Evolutionary conservation across 2,797 vertebrate genomes (phyloP), one percentile per base, ranked within the genome.

Genomic region (Glyptemys insculpta): DNA sequence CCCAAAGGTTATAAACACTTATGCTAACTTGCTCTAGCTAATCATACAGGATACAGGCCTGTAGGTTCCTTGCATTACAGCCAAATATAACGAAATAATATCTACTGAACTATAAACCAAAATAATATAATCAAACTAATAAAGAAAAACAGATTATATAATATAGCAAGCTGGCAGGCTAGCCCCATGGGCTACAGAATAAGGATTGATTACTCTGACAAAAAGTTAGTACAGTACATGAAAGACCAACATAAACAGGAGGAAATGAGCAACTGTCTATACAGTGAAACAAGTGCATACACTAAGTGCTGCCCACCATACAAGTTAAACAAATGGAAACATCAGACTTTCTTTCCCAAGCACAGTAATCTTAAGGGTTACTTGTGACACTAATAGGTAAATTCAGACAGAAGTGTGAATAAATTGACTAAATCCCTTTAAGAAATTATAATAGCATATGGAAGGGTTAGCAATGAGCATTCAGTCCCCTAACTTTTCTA

Each of bases 391-490:
- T 44, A 44, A 44, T 27, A 50, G 31, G 81, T 85, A 82, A 9
- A 56, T 88, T 83, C 68, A 79, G 52, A 86, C 59, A 59, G 88
- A 68, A 84, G 27, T 92, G 37, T 68, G 53, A 85, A 27, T 74
- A 27, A 74, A 44, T 74, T 44, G 72, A 74, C 41, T 74, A 74
- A 27, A 74, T 44, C 12, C 72, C 37, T 44, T 14, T 47, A 15
- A 81, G 50, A 23, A 56, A 88, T 92, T 2, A 4, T 79, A 31
- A 31, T 10, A 6, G 25, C 44, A 53, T 92, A 4, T 50, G 74
- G 50, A 18, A 80, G 86, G 81, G 6, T 91, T 91, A 74, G 0
- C 4, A 0, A 18, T 37, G 3, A 54, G 47, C 6, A 62, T 16
- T 3, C 90, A 0, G 1, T 72, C 82, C 92, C 52, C 65, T 81